Conservation (phyloP, 2,888 invertebrate genomes). For the Dastarcus helophoroides region DNA sequence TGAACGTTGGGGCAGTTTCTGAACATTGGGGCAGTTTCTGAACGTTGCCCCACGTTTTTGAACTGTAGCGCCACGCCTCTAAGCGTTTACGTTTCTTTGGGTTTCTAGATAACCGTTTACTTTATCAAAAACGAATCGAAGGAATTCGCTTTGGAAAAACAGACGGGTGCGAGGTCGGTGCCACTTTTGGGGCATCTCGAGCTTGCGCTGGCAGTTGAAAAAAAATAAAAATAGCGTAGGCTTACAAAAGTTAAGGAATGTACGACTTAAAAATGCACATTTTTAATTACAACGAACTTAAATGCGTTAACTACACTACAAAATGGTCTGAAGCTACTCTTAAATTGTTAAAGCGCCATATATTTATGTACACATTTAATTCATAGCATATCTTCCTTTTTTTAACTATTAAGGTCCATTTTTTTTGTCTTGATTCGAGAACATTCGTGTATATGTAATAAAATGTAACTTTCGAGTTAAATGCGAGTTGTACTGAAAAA, state of each 20-base stretch:
- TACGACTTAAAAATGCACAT: constrained; percentile 23
- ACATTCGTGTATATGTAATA: constrained; percentile 8
- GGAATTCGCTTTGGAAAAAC: background rate
- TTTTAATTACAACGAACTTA: constrained; percentile 10
- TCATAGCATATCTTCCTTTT: constrained; percentile 10
- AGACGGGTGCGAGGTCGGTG: no score
- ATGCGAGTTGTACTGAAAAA: constrained; percentile 1
- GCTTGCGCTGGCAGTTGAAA: background rate
- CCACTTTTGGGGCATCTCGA: no score
- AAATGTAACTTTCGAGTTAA: background rate
- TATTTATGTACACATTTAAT: constrained; percentile 28
- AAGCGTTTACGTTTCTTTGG: no score
- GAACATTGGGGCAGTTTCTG: no score
- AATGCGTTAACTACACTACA: constrained; percentile 23
- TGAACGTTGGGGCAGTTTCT: no score
- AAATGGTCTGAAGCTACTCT: constrained; percentile 29
- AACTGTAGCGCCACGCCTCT: no score
- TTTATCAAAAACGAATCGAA: no score
- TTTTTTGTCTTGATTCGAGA: constrained; percentile 24
- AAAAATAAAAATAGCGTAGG: constrained; percentile 12
- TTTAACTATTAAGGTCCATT: constrained; percentile 22
- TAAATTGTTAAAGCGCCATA: constrained; percentile 28
- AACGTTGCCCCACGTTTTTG: no score
- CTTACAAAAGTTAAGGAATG: constrained; percentile 24
- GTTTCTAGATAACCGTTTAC: no score